phyloP scores from a whole-genome alignment of 1,140 invertebrate species.

The Adelges cooleyi region DNA sequence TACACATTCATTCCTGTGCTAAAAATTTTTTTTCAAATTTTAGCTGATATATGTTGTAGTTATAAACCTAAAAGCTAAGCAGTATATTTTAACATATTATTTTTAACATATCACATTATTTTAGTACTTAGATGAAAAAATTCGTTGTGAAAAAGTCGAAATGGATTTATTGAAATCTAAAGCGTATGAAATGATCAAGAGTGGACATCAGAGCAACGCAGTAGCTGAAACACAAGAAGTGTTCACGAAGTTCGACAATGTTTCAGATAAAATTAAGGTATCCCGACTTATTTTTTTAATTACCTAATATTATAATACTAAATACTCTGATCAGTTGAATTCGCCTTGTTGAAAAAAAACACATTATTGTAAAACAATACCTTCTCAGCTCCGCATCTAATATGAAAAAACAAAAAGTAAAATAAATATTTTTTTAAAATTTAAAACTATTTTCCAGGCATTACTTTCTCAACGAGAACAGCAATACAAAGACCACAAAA shows the following conservation, averaged over 20 bases:
- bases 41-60: too few species aligned
- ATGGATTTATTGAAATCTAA: conserved; percentile 78
- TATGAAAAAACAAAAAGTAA: not conserved
- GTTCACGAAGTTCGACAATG: conserved; percentile 63
- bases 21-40: not conserved
- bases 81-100: not conserved
- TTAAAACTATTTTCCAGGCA: conserved; percentile 42
- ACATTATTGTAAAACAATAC: not conserved
- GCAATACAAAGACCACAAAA: conserved; percentile 73
- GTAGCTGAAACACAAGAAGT: conserved; percentile 74
- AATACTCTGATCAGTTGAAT: too few species aligned
- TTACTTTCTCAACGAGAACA: conserved; percentile 65
- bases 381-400: too few species aligned
- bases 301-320: conserved; percentile 24
- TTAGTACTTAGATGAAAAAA: conserved; percentile 67
- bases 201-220: conserved; percentile 67
- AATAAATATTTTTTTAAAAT: not conserved
- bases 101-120: conserved; percentile 18
- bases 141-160: conserved; percentile 81
- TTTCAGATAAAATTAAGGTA: conserved; percentile 56
- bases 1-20: too few species aligned
- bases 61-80: too few species aligned
- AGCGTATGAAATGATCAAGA: conserved; percentile 74
- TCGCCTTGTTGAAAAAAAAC: too few species aligned
- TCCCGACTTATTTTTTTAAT: not conserved